Evolutionary conservation across 2,113 vertebrate species (phyloP).

Genomic region (Phycodurus eques): DNA sequence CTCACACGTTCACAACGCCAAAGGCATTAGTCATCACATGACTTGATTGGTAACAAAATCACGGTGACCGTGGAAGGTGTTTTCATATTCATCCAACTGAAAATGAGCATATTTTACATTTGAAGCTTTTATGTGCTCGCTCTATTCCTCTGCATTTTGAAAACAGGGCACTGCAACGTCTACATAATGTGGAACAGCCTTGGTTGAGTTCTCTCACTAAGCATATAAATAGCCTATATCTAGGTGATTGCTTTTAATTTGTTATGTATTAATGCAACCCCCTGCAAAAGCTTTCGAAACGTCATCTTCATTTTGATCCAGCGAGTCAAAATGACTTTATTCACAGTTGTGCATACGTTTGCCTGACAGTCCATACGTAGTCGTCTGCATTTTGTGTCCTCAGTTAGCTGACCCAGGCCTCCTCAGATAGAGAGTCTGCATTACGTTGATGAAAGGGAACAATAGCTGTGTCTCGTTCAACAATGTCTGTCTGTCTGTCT

Average conservation of each 20-base stretch:
- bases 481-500: slow-evolving; percentile 68
- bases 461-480: slow-evolving; percentile 63
- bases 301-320: slow-evolving; percentile 14
- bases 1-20: slow-evolving; percentile 25
- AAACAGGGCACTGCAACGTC: slow-evolving; percentile 31
- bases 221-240: slow-evolving; percentile 29
- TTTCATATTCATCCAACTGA: slow-evolving; percentile 68
- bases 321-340: slow-evolving; percentile 8
- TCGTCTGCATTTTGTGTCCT: slow-evolving; percentile 23
- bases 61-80: slow-evolving; percentile 58
- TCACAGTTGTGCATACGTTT: background rate
- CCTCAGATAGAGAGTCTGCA: slow-evolving; percentile 37
- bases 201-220: slow-evolving; percentile 39
- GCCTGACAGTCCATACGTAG: background rate
- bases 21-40: slow-evolving; percentile 59
- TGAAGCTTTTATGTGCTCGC: slow-evolving; percentile 34
- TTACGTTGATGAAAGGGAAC: slow-evolving; percentile 62
- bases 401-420: slow-evolving; percentile 33
- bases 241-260: slow-evolving; percentile 26
- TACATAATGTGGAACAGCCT: slow-evolving; percentile 35
- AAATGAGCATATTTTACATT: slow-evolving; percentile 70
- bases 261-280: slow-evolving; percentile 5
- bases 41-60: slow-evolving; percentile 70
- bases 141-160: slow-evolving; percentile 24
- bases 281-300: slow-evolving; percentile 13